Evolutionary conservation across 1,140 invertebrate species (phyloP).

Genomic region (Thaumetopoea pityocampa): DNA sequence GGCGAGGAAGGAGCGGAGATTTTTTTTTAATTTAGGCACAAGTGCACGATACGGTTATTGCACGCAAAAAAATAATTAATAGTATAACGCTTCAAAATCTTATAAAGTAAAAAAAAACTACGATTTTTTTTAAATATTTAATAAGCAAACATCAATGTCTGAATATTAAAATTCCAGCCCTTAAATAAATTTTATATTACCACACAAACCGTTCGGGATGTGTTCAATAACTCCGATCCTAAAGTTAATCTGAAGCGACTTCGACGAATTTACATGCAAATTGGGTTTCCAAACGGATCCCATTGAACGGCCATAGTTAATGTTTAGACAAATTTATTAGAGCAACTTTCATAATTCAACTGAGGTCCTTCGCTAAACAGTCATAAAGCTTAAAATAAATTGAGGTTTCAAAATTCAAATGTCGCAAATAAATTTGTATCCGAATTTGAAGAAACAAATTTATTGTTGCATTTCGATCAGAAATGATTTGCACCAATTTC

Average conservation of each 20-base stretch:
- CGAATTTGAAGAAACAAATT: slow-evolving; percentile 28
- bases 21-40: too few species aligned
- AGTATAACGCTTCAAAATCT: too few species aligned
- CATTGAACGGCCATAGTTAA: slow-evolving; percentile 44
- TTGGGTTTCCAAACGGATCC: slow-evolving; percentile 47
- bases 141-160: too few species aligned
- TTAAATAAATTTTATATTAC: slow-evolving; percentile 3
- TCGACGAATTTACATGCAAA: slow-evolving; percentile 55
- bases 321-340: slow-evolving; percentile 23
- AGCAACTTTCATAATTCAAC: neutral
- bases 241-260: slow-evolving; percentile 50
- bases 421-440: slow-evolving; percentile 20
- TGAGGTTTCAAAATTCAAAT: neutral
- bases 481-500: slow-evolving; percentile 13
- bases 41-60: too few species aligned
- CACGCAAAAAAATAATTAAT: too few species aligned
- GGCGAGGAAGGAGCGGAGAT: too few species aligned
- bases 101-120: too few species aligned
- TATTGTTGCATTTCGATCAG: slow-evolving; percentile 13
- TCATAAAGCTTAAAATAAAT: slow-evolving; percentile 12
- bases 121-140: too few species aligned
- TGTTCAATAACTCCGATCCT: slow-evolving; percentile 41
- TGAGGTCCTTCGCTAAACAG: slow-evolving; percentile 2
- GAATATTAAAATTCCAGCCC: neutral
- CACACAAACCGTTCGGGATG: slow-evolving; percentile 14